A percentile compares a stretch with the other conserved stretches of the same genome.
Conservation (phyloP, 2,888 invertebrate species). For the Agonum fuliginosum region DNA sequence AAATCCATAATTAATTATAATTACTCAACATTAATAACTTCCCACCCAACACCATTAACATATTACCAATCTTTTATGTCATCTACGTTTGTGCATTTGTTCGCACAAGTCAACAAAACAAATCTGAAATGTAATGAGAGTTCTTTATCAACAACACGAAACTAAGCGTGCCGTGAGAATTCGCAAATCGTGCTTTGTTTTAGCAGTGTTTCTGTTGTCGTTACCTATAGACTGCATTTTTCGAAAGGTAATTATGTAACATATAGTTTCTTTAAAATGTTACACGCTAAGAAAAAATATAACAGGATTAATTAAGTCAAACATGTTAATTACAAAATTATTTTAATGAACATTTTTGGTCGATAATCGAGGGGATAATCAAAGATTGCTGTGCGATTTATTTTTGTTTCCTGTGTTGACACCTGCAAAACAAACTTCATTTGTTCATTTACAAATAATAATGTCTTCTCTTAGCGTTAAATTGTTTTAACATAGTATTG, state of each 20-base stretch:
- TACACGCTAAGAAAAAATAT: too few species aligned
- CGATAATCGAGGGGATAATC: too few species aligned
- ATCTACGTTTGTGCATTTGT: conserved; percentile 11
- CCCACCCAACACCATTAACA: conserved; percentile 33
- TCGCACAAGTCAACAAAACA: conserved; percentile 35
- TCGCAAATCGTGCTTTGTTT: conserved; percentile 42
- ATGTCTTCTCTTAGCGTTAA: too few species aligned
- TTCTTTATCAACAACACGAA: conserved; percentile 28
- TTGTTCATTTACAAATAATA: too few species aligned
- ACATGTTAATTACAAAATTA: too few species aligned
- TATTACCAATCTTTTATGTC: conserved; percentile 36
- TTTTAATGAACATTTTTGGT: too few species aligned
- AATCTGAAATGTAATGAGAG: conserved; percentile 32
- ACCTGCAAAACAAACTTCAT: too few species aligned
- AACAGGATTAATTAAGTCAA: too few species aligned
- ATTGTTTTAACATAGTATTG: too few species aligned
- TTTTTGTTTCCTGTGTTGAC: too few species aligned
- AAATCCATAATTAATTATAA: conserved; percentile 43
- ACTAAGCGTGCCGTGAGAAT: conserved; percentile 36
- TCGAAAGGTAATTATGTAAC: conserved; percentile 36
- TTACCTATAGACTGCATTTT: conserved; percentile 47
- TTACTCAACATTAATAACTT: conserved; percentile 6
- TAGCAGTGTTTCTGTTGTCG: conserved; percentile 2
- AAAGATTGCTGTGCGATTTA: too few species aligned
- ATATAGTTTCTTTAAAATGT: too few species aligned